Percentiles rank a stretch among this genome's conserved stretches.
Evolutionary conservation across 1,140 invertebrate species (phyloP).

Genomic region (Araneus ventricosus): DNA sequence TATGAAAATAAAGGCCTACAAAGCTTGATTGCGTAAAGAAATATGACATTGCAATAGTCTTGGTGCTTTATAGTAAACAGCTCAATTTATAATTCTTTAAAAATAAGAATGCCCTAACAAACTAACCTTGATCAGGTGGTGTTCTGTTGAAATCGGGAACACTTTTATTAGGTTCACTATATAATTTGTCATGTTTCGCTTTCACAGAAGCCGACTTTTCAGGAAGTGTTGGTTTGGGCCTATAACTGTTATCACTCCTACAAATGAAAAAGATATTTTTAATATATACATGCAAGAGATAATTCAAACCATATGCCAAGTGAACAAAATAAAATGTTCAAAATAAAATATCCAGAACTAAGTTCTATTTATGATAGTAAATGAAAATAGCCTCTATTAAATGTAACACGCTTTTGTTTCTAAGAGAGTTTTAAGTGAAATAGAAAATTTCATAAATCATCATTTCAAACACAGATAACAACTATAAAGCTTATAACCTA

Average conservation of each 20-base stretch:
- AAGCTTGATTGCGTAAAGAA: background rate
- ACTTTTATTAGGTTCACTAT: constrained; percentile 57
- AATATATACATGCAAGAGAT: background rate
- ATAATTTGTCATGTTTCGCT: constrained; percentile 71
- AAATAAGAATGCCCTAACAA: background rate
- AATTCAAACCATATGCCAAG: too few species aligned
- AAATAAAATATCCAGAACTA: too few species aligned
- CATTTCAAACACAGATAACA: too few species aligned
- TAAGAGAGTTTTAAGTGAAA: too few species aligned
- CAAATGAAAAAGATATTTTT: background rate
- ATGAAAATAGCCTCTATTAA: too few species aligned
- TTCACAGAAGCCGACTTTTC: constrained; percentile 72
- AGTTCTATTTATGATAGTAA: too few species aligned
- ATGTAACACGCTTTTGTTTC: too few species aligned
- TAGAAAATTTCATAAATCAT: too few species aligned
- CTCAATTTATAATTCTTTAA: background rate
- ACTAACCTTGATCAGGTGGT: constrained; percentile 68
- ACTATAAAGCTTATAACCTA: too few species aligned
- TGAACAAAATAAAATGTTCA: too few species aligned
- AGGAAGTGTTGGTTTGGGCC: constrained; percentile 63
- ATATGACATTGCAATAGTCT: background rate
- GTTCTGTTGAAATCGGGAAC: constrained; percentile 71
- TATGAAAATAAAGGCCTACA: background rate
- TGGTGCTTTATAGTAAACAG: background rate
- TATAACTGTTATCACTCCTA: constrained; percentile 35